These are phyloP conservation scores for Thereuonema tuberculata DNA, from an alignment of 1,140 invertebrate species.

Conservation along the genomic window DNA sequence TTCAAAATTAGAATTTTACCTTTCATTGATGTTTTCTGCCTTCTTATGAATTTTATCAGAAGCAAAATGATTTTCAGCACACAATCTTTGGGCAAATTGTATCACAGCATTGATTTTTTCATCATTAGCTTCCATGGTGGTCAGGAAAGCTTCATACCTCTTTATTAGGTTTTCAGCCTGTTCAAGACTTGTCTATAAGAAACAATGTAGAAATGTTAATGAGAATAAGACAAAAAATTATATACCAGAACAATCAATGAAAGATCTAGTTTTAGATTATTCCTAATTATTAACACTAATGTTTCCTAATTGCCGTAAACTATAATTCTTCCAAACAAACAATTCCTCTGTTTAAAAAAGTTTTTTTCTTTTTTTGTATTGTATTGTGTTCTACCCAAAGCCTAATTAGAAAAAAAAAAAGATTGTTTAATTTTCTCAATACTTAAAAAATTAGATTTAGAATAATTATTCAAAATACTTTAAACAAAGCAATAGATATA, in stretches of 20 bases:
- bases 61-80: constrained; percentile 75
- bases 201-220: constrained; percentile 4
- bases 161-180: constrained; percentile 96
- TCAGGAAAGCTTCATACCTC: constrained; percentile 95
- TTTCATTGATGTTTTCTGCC: constrained; percentile 81
- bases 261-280: not conserved
- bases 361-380: no score
- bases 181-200: constrained; percentile 57
- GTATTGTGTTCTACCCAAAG: no score
- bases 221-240: constrained; percentile 3
- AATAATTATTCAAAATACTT: no score
- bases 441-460: no score
- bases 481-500: no score
- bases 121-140: constrained; percentile 99
- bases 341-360: no score
- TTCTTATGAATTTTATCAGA: constrained; percentile 92
- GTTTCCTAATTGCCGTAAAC: constrained; percentile 15
- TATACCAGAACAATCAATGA: not conserved
- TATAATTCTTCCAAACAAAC: no score
- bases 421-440: no score
- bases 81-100: constrained; percentile 77
- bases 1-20: constrained; percentile 25
- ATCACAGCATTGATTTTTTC: constrained; percentile 95
- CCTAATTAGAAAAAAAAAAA: no score
- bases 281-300: constrained; percentile 2